Evolutionary conservation across 2,113 vertebrate genomes (phyloP).

Genomic region (Girardinichthys multiradiatus): DNA sequence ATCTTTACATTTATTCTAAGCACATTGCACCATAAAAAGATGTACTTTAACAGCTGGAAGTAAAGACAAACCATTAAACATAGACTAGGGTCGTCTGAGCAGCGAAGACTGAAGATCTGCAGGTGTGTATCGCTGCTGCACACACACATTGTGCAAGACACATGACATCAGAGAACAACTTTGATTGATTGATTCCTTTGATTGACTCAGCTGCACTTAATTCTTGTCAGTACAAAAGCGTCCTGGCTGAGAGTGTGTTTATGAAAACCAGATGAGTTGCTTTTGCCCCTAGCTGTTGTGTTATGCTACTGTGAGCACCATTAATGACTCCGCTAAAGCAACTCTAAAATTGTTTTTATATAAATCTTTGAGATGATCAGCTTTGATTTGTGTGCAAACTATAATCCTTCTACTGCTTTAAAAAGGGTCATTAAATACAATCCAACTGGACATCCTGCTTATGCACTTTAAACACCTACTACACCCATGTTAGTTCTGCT

Average conservation of each 20-base stretch:
- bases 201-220: constrained; percentile 24
- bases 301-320: constrained; percentile 50
- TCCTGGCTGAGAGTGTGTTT: constrained; percentile 20
- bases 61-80: constrained; percentile 18
- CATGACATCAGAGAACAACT: constrained; percentile 55
- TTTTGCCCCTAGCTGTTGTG: constrained; percentile 21
- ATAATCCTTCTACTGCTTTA: not conserved
- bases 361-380: not conserved
- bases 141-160: constrained; percentile 15
- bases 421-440: not conserved
- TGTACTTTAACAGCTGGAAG: not conserved
- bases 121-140: constrained; percentile 26
- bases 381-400: not conserved
- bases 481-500: too few species aligned
- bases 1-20: not conserved
- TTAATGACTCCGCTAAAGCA: constrained; percentile 39
- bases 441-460: not conserved
- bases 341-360: not conserved
- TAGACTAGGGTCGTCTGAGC: not conserved
- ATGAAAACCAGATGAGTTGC: constrained; percentile 49
- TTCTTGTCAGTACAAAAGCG: constrained; percentile 2
- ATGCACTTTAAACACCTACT: not conserved
- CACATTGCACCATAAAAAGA: not conserved
- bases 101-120: constrained; percentile 1
- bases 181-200: constrained; percentile 47